phyloP scores from a whole-genome alignment of 2,888 invertebrate genomes.

The Adelognathus sp. region DNA sequence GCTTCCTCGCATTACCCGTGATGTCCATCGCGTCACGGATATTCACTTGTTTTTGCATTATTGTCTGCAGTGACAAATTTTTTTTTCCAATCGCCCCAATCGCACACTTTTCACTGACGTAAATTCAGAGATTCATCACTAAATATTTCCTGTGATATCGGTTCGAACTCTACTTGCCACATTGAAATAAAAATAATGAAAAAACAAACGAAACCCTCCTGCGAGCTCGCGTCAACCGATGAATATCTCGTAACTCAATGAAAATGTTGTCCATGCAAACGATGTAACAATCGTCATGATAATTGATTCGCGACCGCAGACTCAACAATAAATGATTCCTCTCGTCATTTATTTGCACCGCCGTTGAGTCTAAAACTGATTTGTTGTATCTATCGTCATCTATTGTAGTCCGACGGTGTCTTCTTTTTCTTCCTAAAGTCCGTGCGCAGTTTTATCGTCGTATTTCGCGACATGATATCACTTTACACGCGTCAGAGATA shows the following conservation, averaged over 20 bases:
- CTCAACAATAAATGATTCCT: neutral
- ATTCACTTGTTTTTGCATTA: constrained; percentile 19
- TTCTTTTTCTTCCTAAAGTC: constrained; percentile 45
- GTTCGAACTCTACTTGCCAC: neutral
- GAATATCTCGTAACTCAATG: neutral
- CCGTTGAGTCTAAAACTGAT: neutral
- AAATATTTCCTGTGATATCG: neutral
- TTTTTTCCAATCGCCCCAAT: neutral
- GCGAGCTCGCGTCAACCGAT: neutral
- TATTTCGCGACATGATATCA: constrained; percentile 36
- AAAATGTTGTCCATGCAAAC: neutral
- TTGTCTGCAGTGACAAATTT: neutral
- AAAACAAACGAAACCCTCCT: neutral
- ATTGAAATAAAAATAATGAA: neutral
- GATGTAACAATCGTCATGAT: neutral
- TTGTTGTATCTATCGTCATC: constrained; percentile 25
- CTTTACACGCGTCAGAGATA: neutral
- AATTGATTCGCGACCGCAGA: neutral
- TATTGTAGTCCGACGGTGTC: constrained; percentile 12
- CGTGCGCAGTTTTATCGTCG: neutral
- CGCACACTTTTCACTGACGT: neutral
- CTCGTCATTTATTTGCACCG: neutral
- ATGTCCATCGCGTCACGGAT: constrained; percentile 48
- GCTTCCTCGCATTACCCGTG: constrained; percentile 66
- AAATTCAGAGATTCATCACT: neutral